These are phyloP conservation scores for Mastomys coucha DNA, from an alignment of 2,113 vertebrate genomes.

Conservation along the genomic window DNA sequence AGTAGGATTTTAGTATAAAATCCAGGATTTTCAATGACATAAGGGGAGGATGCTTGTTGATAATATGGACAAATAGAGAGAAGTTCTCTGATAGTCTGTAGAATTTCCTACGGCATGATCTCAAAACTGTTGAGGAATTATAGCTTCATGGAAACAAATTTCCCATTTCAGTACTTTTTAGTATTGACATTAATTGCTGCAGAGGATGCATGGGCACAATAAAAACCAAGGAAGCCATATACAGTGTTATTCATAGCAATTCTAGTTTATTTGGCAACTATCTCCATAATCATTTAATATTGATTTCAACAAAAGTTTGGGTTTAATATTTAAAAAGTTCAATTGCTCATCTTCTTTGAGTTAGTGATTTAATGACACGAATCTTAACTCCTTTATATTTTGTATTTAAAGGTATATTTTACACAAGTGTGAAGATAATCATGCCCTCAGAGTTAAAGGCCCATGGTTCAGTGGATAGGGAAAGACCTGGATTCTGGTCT, in stretches of 20 bases:
- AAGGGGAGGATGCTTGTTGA: conserved; percentile 6
- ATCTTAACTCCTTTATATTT: conserved; percentile 28
- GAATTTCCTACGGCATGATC: neutral
- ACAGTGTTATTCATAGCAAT: conserved; percentile 21
- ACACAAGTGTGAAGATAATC: conserved; percentile 32
- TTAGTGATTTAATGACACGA: conserved; percentile 60
- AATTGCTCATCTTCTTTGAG: conserved; percentile 37
- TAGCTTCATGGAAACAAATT: conserved; percentile 44
- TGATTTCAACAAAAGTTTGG: conserved; percentile 47
- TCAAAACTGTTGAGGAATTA: conserved; percentile 14
- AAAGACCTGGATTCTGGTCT: neutral
- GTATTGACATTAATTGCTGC: neutral
- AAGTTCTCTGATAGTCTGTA: neutral
- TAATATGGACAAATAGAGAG: neutral
- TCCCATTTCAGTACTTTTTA: conserved; percentile 51
- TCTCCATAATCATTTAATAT: conserved; percentile 49
- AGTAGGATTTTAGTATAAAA: neutral
- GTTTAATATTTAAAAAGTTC: conserved; percentile 42
- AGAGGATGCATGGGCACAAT: neutral
- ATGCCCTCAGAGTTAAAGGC: conserved; percentile 24
- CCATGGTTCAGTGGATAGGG: neutral
- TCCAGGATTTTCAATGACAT: conserved; percentile 40
- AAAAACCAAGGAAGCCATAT: conserved; percentile 30
- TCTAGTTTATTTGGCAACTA: conserved; percentile 61
- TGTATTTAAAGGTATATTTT: conserved; percentile 55